A percentile compares a stretch with the other conserved stretches of the same genome.
phyloP scores from a whole-genome alignment of 2,888 invertebrate species.

The Eupeodes luniger region DNA sequence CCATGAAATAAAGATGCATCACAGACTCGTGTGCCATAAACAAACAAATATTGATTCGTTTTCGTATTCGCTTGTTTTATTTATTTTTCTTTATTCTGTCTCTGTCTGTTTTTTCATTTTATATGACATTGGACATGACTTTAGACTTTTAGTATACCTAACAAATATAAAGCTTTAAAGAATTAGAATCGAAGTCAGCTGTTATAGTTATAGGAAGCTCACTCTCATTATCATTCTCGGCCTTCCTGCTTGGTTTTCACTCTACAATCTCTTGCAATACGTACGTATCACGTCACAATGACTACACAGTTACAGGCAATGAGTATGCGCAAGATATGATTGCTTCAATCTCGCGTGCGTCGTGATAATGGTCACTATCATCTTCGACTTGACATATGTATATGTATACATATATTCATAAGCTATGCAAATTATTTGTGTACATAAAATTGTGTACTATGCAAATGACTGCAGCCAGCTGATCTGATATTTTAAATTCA shows the following conservation, averaged over 20 bases:
- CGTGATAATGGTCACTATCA: neutral
- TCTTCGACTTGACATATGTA: neutral
- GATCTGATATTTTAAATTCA: constrained; percentile 10
- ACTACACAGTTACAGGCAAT: neutral
- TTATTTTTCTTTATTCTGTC: neutral
- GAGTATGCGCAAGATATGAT: constrained; percentile 2
- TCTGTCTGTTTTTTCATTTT: neutral
- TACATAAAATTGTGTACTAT: neutral
- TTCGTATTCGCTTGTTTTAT: neutral
- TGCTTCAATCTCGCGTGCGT: neutral
- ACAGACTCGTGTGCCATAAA: neutral
- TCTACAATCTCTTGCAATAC: neutral
- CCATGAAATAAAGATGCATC: too few relatives aligned
- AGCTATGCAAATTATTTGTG: too few relatives aligned
- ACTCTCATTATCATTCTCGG: neutral
- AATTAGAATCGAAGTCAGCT: neutral
- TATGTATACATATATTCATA: too few relatives aligned
- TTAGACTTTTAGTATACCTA: neutral
- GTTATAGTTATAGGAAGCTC: neutral
- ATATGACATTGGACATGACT: constrained; percentile 15
- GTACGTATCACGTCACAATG: neutral
- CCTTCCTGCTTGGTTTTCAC: neutral
- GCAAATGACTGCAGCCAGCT: constrained; percentile 14
- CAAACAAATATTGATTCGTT: neutral
- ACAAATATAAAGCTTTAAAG: neutral